Evolutionary conservation across 2,113 vertebrate genomes (phyloP), one percentile per base, ranked within the genome.

Genomic region (Malurus melanocephalus): DNA sequence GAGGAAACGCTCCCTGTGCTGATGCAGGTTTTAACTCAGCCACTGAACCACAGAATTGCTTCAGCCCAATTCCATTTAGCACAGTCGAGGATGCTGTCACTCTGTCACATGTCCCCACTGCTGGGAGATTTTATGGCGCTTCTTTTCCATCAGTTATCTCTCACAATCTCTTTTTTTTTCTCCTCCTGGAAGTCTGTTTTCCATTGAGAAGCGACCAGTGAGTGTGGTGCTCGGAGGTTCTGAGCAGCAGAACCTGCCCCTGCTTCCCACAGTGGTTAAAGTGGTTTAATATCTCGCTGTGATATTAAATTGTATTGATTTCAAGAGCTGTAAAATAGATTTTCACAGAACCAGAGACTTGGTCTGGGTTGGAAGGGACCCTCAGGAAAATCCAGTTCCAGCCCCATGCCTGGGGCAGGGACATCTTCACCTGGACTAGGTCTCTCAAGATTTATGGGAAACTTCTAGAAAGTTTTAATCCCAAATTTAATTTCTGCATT

Each of bases 1-100:
- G 77, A 84, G 80, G 10, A 35, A 88, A 55, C 0, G 24, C 42
- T 88, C 88, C 21, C 69, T 3, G 33, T 30, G 22, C 52, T 11
- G 64, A 73, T 8, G 71, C 78, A 88, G 83, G 67, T 69, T 94
- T 80, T 68, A 87, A 73, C 77, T 90, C 80, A 33, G 60, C 88
- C 51, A 53, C 80, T 69, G 89, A 88, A 88, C 60, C 89, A 82
- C 80, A 57, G 43, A 22, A 69, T 68, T 35, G 57, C 68, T 45
- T 69, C 30, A 80, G 65, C 83, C 81, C 91, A 46, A 14, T 80
- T 59, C 83, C 83, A 85, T 92, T 93, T 73, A 88, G 48, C 71
- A 42, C 72, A 52, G 55, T 7, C 16, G 46, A 83, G 83, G 65
- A 61, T 3, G 10, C 46, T 76, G 62, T 71, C 76, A 10, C 80